phyloP scores from a whole-genome alignment of 2,888 invertebrate species.

The Himalopsyche anomala region DNA sequence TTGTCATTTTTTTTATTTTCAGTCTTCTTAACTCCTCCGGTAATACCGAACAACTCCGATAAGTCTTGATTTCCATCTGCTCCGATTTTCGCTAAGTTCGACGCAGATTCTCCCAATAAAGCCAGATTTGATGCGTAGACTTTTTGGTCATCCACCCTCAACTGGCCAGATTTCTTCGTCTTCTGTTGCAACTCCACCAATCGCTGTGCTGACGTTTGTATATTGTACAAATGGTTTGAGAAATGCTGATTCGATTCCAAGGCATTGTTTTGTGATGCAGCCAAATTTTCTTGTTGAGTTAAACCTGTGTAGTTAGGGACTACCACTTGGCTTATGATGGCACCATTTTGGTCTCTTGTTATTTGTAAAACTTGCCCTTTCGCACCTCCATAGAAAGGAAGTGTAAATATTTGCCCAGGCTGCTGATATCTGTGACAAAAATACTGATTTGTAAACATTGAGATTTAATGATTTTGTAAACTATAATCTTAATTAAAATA shows the following conservation, averaged over 20 bases:
- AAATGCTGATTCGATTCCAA: slow-evolving; percentile 68
- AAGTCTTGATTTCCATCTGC: slow-evolving; percentile 77
- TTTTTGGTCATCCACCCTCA: slow-evolving; percentile 76
- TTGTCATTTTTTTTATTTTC: slow-evolving; percentile 53
- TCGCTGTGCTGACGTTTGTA: slow-evolving; percentile 78
- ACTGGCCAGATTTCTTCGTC: slow-evolving; percentile 78
- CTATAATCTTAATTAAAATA: too few relatives aligned
- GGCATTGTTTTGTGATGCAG: slow-evolving; percentile 53
- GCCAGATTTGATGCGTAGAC: slow-evolving; percentile 78
- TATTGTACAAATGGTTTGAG: slow-evolving; percentile 77
- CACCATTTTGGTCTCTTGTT: slow-evolving; percentile 76
- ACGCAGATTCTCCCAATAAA: slow-evolving; percentile 77
- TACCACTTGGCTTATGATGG: slow-evolving; percentile 74
- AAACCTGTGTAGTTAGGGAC: slow-evolving; percentile 70
- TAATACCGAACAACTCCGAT: slow-evolving; percentile 67
- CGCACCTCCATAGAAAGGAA: slow-evolving; percentile 85
- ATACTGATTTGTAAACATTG: neutral
- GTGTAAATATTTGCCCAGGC: slow-evolving; percentile 69
- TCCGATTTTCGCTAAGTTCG: slow-evolving; percentile 76
- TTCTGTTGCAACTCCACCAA: slow-evolving; percentile 79
- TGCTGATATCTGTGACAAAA: slow-evolving; percentile 54
- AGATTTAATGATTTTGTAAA: too few relatives aligned
- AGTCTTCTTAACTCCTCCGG: slow-evolving; percentile 16
- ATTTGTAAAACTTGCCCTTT: slow-evolving; percentile 83
- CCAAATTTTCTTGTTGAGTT: slow-evolving; percentile 46